Conservation (phyloP, 2,888 invertebrate genomes). For the Acronicta aceris region DNA sequence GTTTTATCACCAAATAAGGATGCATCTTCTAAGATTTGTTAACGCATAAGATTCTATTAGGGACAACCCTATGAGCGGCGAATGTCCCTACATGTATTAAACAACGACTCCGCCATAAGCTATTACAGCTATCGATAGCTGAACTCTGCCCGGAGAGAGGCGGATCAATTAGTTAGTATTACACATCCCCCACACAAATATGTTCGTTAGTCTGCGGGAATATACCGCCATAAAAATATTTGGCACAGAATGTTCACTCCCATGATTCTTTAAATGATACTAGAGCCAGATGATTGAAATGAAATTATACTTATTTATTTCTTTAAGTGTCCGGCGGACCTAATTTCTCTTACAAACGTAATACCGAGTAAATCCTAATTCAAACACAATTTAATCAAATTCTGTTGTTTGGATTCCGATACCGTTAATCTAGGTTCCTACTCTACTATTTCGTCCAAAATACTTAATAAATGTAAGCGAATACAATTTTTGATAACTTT, state of each 20-base stretch:
- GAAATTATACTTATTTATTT: too few species aligned
- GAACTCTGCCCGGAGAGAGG: constrained; percentile 7
- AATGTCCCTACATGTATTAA: neutral
- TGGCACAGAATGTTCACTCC: constrained; percentile 9
- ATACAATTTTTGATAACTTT: too few species aligned
- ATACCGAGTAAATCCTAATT: too few species aligned
- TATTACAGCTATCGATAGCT: constrained; percentile 11
- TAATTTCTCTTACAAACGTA: too few species aligned
- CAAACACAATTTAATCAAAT: too few species aligned
- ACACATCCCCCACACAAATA: constrained; percentile 43
- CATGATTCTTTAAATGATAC: neutral
- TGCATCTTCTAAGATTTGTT: too few species aligned
- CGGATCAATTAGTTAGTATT: constrained; percentile 46
- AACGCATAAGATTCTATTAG: neutral
- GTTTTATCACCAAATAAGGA: too few species aligned
- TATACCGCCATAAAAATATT: constrained; percentile 1
- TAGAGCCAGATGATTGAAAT: neutral
- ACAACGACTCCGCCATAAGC: neutral
- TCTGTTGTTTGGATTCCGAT: too few species aligned
- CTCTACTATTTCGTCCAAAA: too few species aligned
- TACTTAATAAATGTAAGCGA: too few species aligned
- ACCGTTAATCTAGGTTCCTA: too few species aligned
- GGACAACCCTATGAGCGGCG: constrained; percentile 4
- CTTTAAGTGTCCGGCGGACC: too few species aligned
- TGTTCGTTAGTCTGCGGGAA: constrained; percentile 32